Conservation (phyloP, 2,797 vertebrate genomes). For the Ctenosaura bakeri region DNA sequence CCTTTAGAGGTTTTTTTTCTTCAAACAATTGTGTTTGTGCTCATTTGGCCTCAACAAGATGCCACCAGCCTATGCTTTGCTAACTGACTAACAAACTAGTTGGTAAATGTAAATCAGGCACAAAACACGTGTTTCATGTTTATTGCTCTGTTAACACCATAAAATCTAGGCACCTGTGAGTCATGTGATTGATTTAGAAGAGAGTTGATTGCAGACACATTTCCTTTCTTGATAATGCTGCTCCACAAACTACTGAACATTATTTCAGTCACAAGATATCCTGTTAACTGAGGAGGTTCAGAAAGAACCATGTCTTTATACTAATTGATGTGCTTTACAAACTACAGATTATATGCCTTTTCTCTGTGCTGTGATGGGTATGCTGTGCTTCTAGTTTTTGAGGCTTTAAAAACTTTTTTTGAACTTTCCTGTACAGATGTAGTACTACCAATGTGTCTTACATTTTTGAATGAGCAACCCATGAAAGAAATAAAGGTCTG, state of each 20-base stretch:
- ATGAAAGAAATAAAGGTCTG: constrained; percentile 6
- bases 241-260: background rate
- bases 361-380: background rate
- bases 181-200: constrained; percentile 22
- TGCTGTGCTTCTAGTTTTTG: background rate
- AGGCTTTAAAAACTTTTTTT: background rate
- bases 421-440: background rate
- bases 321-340: too few relatives aligned
- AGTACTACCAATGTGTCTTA: background rate
- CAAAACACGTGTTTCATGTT: background rate
- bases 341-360: too few relatives aligned
- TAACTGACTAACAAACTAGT: background rate
- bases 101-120: constrained; percentile 16
- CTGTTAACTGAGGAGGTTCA: background rate
- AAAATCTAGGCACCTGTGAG: constrained; percentile 14
- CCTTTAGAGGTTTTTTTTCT: background rate
- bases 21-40: background rate
- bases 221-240: constrained; percentile 8
- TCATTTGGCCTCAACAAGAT: background rate
- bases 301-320: background rate
- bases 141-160: constrained; percentile 23
- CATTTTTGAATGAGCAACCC: background rate
- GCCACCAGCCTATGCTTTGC: background rate
- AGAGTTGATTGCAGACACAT: constrained; percentile 15
- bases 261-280: background rate